These are phyloP conservation scores for Bothrops jararaca DNA, from an alignment of 2,113 vertebrate species.

Conservation along the genomic window DNA sequence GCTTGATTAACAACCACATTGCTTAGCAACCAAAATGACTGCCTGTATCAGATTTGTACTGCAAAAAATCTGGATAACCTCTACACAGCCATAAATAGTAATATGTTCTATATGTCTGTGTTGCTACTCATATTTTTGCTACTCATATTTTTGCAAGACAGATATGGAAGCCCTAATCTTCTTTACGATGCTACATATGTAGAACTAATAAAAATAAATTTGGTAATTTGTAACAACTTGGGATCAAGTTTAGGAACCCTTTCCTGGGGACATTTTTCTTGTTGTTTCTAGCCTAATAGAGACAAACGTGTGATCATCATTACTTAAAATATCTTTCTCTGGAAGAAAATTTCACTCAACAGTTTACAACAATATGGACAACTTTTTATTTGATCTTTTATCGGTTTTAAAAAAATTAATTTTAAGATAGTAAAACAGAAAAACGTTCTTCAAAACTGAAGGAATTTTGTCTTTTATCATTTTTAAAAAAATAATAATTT, in stretches of 20 bases:
- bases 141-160: background rate
- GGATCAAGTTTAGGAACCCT: background rate
- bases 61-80: background rate
- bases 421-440: background rate
- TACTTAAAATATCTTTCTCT: background rate
- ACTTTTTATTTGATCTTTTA: background rate
- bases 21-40: background rate
- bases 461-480: background rate
- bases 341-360: background rate
- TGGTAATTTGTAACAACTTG: background rate
- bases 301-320: background rate
- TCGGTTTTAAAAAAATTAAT: background rate
- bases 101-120: background rate
- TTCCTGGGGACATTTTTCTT: background rate
- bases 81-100: background rate
- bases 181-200: background rate
- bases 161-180: background rate
- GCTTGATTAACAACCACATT: background rate
- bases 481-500: background rate
- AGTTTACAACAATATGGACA: background rate
- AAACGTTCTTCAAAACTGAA: background rate
- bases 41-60: background rate
- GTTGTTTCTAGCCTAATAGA: background rate
- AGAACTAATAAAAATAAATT: background rate
- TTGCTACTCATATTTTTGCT: background rate